Conservation (phyloP, 2,888 invertebrate genomes). For the Pseudococcus jackbeardsleyi region DNA sequence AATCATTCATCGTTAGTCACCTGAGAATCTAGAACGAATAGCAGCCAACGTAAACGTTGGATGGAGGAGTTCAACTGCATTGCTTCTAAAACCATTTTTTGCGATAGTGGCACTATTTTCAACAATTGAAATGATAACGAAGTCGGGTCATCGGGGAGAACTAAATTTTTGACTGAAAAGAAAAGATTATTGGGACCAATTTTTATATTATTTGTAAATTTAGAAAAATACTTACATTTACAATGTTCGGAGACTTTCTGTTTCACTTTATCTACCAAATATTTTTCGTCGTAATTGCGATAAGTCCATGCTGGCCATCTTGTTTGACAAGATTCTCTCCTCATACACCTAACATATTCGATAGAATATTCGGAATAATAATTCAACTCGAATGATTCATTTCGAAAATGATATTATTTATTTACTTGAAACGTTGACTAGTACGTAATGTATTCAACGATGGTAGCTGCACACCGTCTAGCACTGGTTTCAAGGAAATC, state of each 20-base stretch:
- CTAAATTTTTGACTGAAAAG: constrained; percentile 40
- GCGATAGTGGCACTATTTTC: constrained; percentile 53
- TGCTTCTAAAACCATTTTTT: constrained; percentile 56
- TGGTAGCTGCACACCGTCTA: constrained; percentile 45
- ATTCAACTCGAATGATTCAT: not conserved
- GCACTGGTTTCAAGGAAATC: constrained; percentile 2
- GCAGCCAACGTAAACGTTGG: constrained; percentile 58
- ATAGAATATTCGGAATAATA: not conserved
- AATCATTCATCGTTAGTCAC: not conserved
- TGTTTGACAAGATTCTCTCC: constrained; percentile 73
- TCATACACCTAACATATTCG: constrained; percentile 69
- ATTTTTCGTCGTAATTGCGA: constrained; percentile 75
- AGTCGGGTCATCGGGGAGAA: constrained; percentile 44
- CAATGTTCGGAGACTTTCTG: constrained; percentile 64
- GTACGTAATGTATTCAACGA: constrained; percentile 54
- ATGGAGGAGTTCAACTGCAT: constrained; percentile 58
- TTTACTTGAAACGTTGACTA: constrained; percentile 59
- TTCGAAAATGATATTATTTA: not conserved
- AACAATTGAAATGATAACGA: constrained; percentile 56
- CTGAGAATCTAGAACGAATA: constrained; percentile 56
- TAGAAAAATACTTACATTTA: constrained; percentile 35
- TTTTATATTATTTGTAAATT: not conserved
- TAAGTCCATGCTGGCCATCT: constrained; percentile 79
- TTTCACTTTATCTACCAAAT: constrained; percentile 71
- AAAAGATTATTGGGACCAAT: not conserved